Evolutionary conservation across 1,140 invertebrate genomes (phyloP).

Genomic region (Bombus superbus): DNA sequence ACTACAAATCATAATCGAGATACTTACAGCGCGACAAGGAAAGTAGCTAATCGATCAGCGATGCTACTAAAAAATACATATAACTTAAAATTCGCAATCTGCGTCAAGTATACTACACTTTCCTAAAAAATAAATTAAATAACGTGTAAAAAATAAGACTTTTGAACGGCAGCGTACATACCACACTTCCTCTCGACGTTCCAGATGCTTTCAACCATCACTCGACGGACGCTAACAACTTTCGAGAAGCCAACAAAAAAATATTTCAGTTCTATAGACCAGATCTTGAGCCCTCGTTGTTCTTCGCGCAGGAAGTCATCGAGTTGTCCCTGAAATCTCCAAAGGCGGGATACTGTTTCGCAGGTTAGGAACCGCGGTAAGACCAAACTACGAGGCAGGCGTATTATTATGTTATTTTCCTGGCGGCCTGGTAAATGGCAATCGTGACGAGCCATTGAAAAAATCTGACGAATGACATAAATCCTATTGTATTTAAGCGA

Average conservation of each 20-base stretch:
- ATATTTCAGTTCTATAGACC: neutral
- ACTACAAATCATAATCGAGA: no score
- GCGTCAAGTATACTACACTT: no score
- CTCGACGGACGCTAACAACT: neutral
- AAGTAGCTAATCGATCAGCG: no score
- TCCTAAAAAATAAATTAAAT: no score
- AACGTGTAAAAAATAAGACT: neutral
- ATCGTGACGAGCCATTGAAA: slow-evolving; percentile 77
- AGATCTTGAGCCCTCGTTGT: neutral
- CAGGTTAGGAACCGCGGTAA: neutral
- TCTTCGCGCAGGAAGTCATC: neutral
- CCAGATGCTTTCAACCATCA: neutral
- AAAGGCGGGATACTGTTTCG: slow-evolving; percentile 30
- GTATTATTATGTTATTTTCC: slow-evolving; percentile 59
- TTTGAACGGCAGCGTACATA: no score
- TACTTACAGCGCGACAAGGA: no score
- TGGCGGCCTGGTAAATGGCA: slow-evolving; percentile 70
- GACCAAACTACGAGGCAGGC: neutral
- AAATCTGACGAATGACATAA: slow-evolving; percentile 76
- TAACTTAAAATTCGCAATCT: no score
- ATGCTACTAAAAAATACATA: no score
- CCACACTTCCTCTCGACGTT: no score
- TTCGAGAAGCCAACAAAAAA: neutral
- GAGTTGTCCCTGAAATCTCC: slow-evolving; percentile 25
- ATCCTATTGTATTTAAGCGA: slow-evolving; percentile 78